Base-by-base conservation (phyloP, 2,888 invertebrate species). In the Onchidella celtica region DNA sequence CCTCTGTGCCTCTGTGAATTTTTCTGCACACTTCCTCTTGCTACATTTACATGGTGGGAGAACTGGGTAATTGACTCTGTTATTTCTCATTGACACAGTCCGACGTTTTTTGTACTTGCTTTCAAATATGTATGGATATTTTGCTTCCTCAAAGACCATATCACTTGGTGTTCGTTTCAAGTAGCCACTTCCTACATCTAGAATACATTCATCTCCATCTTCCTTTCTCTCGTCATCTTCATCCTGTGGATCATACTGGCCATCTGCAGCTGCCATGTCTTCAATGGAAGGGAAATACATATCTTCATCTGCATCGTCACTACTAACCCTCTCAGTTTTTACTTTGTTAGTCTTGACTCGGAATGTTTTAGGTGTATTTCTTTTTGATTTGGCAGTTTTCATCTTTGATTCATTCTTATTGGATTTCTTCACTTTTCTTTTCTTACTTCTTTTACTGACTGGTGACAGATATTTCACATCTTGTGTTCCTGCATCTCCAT, bases 1-100 rank as follows among this genome's bases (percentile, higher is more conserved):
- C 27, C 79, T 70, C 24, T 66, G 72, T 1, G 17, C 32, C 47
- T 79, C 72, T 14, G 79, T 38, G 47, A 79, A 59, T 14, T 73
- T 72, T n/a, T 57, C 59, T 24, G 63, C 17, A 65, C 79, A 79
- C 11, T 79, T 79, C 34, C 78, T 70, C 17, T 73, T 72, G 11
- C 29, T n/a, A 34, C 79, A 79, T 27, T 79, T 72, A 55, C 79
- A 79, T 21, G 73, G 55, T 24, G 72, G 65, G 1, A 72, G 29
- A n/a, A 79, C 59, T 17, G 79, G 79, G 57, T 79, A 66, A 14
- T 73, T 63, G 32, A 9, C 36, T 65, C 59, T 34, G 27, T 73
- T 63, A 63, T 73, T 79, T n/a, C 72, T 73, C 24, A 24, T 61
- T 4, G 72, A 73, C 40, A 65, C 32, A 17, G 66, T 34, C 6